Evolutionary conservation across 2,113 vertebrate species (phyloP), one percentile per base, ranked within the genome.

Genomic region (Puntigrus tetrazona): DNA sequence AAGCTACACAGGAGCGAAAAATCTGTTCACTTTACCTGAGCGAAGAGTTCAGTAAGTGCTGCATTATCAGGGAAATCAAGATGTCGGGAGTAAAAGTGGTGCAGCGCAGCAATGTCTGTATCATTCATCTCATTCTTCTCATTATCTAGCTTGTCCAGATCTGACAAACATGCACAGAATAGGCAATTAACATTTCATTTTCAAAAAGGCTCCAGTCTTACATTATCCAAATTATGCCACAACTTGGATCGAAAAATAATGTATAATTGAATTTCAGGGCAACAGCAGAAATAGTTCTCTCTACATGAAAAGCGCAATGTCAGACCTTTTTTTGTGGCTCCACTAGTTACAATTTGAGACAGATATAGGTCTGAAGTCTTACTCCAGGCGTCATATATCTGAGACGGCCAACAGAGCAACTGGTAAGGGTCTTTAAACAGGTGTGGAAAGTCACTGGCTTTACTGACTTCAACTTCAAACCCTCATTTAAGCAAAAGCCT

Each of bases 51-150:
- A 25, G 94, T 93, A 81, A 99, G 96, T 16, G 93, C 90, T 52
- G 92, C 92, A 3, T 95, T 94, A 84, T 95, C 94, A 0, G 97
- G 96, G 87, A 96, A 94, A 45, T 97, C 94, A 36, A 96, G 93
- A 93, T 98, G 94, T 92, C 92, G 96, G 88, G 96, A 96, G 92
- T 99, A 99, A 91, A 98, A 99, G 88, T 97, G 97, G 89, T 95
- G 97, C 75, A 99, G 95, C 7, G 97, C 96, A 74, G 95, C 94
- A 22, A 98, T 97, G 89, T 99, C 97, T 14, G 94, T 93, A 90
- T 98, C 94, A 89, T 97, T 98, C 93, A 98, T 92, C 86, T 98
- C 97, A 67, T 94, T 96, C 94, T 98, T 99, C 94, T 99, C 96
- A 80, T 95, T 96, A 94, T 99, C 98, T 85, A 97, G 92, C 91